Conservation (phyloP, 2,888 invertebrate species). For the Drosophila borealis region DNA sequence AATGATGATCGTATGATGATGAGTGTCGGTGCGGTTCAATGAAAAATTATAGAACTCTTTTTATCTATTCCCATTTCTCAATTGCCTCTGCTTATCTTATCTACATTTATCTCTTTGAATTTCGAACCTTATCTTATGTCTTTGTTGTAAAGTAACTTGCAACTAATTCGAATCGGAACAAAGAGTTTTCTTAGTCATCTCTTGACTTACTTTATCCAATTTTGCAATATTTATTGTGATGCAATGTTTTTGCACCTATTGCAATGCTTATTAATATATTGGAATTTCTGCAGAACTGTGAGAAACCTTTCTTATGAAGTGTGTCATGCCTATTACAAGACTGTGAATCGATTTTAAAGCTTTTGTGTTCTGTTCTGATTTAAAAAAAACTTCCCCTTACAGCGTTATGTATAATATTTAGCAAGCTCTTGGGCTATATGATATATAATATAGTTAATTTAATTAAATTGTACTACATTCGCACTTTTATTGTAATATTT, state of each 20-base stretch:
- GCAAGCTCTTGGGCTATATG: no score
- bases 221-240: conserved; percentile 2
- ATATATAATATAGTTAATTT: no score
- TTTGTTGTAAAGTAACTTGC: not conserved
- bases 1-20: conserved; percentile 15
- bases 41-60: conserved; percentile 13
- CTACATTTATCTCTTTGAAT: not conserved
- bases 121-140: not conserved
- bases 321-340: no score
- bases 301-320: no score
- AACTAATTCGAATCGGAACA: not conserved
- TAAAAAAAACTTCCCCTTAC: no score
- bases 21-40: conserved; percentile 47
- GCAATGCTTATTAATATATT: not conserved
- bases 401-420: no score
- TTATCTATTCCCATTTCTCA: conserved; percentile 7
- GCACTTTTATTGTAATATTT: no score
- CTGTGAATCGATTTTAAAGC: no score
- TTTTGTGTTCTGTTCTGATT: no score
- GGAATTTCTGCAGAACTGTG: not conserved
- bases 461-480: no score
- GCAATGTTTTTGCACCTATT: not conserved
- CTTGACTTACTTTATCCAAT: not conserved
- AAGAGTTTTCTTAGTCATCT: conserved; percentile 10
- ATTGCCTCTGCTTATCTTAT: conserved; percentile 17